Percentiles rank a stretch among this genome's conserved stretches.
phyloP scores from a whole-genome alignment of 1,140 invertebrate species.

The Antheraea pernyi region DNA sequence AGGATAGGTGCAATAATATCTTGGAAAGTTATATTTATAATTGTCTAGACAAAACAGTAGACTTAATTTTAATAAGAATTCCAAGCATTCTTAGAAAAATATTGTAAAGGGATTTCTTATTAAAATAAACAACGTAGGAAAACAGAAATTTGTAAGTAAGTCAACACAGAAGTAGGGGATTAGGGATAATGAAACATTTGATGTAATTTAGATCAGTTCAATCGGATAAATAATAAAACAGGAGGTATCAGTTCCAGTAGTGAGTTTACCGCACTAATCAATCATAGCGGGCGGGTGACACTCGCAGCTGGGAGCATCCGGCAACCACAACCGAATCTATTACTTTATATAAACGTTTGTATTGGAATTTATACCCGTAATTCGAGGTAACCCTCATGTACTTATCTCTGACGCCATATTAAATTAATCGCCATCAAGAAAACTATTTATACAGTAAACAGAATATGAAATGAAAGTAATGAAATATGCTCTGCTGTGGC shows the following conservation, averaged over 20 bases:
- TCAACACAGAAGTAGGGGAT: background rate
- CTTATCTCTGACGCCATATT: background rate
- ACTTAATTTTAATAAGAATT: no score
- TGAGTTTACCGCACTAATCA: slow-evolving; percentile 26
- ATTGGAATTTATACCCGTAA: background rate
- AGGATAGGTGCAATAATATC: no score
- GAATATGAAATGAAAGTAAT: background rate
- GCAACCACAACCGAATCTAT: slow-evolving; percentile 8
- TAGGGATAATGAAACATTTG: slow-evolving; percentile 2
- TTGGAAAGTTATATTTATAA: no score
- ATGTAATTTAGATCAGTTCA: slow-evolving; percentile 5
- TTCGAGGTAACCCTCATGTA: background rate
- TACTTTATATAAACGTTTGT: slow-evolving; percentile 18
- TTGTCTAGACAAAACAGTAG: no score
- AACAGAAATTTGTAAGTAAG: no score
- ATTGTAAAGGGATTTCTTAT: no score
- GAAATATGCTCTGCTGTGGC: background rate
- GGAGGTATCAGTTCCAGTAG: background rate
- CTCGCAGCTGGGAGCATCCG: slow-evolving; percentile 10
- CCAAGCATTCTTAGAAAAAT: no score
- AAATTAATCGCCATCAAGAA: background rate
- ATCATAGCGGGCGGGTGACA: slow-evolving; percentile 28
- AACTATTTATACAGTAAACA: background rate
- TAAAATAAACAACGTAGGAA: no score
- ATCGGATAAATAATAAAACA: background rate